These are phyloP conservation scores for Eristalinus aeneus DNA, from an alignment of 2,888 invertebrate genomes.

Conservation along the genomic window DNA sequence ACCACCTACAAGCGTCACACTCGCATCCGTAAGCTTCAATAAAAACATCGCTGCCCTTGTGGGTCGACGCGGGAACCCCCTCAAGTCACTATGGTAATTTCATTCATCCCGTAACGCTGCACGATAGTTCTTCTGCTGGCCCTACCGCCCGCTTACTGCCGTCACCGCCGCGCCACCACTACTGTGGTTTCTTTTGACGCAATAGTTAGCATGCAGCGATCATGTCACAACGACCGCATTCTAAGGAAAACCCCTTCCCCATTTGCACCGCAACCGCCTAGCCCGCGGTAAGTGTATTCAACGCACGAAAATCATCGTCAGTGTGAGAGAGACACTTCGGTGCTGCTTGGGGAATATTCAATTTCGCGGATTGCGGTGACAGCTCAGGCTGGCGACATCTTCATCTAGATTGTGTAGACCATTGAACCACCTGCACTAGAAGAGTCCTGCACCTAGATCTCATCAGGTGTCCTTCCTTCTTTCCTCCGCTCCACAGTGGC, in stretches of 20 bases:
- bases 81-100: not conserved
- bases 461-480: not conserved
- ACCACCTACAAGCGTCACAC: not conserved
- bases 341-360: slow-evolving; percentile 27
- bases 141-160: not conserved
- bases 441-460: not conserved
- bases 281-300: slow-evolving; percentile 32
- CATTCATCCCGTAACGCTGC: not conserved
- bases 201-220: slow-evolving; percentile 34
- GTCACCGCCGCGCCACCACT: no score
- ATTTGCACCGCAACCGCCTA: slow-evolving; percentile 8
- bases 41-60: not conserved
- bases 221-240: slow-evolving; percentile 42
- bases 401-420: slow-evolving; percentile 9
- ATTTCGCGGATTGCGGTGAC: slow-evolving; percentile 17
- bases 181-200: slow-evolving; percentile 14
- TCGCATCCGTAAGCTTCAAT: not conserved
- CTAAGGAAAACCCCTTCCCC: slow-evolving; percentile 19
- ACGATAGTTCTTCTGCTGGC: not conserved
- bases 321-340: slow-evolving; percentile 7
- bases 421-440: not conserved
- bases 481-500: not conserved
- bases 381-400: not conserved
- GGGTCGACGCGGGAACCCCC: not conserved
- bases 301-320: slow-evolving; percentile 40